Evolutionary conservation across 2,113 vertebrate genomes (phyloP), one percentile per base, ranked within the genome.

Genomic region (Forbesichthys papilliferus): DNA sequence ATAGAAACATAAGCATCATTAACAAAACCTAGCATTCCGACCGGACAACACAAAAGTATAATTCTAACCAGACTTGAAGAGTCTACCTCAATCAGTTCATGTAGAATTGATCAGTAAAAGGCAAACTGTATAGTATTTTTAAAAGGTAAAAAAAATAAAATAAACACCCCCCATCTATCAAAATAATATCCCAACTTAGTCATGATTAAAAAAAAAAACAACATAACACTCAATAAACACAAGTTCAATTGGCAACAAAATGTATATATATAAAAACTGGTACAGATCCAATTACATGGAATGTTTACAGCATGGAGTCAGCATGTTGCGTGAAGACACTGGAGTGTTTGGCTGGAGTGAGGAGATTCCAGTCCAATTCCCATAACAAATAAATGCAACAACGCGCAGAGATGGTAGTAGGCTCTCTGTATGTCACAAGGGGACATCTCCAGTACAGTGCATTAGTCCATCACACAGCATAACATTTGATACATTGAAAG

Each of bases 261-360:
- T 65, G 71, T 58, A 58, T 47, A 76, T 73, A 86, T 73, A 86
- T 80, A 76, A 82, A 85, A 82, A 85, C 71, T 18, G 63, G 75
- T 62, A 69, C 55, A 58, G 51, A 79, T 80, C 75, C 80, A 88
- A 84, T 81, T 58, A 76, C 69, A 84, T 74, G 90, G 90, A 91
- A 91, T 90, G 90, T 89, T 87, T 91, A 90, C 88, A 89, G 88
- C 83, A 81, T 88, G 78, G 64, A 77, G 68, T 86, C 80, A 76
- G 86, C 69, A 9, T 13, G 67, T 84, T 69, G 20, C 71, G 27
- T 27, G 27, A 85, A 80, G 61, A 58, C 71, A 78, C 27, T 27
- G 76, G 51, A 61, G 68, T 67, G 27, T 27, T 27, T 27, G 63
- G 73, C 76, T 69, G 20, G 1, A 8, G 60, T 75, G 69, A 73